Percentiles rank a stretch among this genome's conserved stretches.
phyloP scores from a whole-genome alignment of 2,797 vertebrate species.

The Siniperca undulata region DNA sequence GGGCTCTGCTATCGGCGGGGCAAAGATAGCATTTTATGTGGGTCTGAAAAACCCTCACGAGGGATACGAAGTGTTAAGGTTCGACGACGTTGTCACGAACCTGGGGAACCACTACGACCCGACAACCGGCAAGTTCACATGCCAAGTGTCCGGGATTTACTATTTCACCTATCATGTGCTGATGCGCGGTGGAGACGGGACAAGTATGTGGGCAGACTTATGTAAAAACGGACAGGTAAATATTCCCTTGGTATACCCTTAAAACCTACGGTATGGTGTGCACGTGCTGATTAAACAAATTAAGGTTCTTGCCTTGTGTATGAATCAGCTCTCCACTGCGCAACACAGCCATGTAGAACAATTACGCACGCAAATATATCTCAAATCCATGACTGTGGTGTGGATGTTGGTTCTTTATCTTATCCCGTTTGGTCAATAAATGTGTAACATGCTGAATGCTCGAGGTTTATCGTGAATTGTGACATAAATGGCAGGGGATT shows the following conservation, averaged over 20 bases:
- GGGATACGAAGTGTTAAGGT: conserved; percentile 93
- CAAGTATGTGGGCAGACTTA: conserved; percentile 97
- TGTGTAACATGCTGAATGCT: neutral
- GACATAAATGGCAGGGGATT: neutral
- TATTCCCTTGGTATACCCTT: no score
- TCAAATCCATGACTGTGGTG: neutral
- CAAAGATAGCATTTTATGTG: conserved; percentile 94
- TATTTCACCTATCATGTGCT: conserved; percentile 95
- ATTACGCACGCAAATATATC: conserved; percentile 5
- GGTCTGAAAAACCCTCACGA: conserved; percentile 95
- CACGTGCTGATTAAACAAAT: neutral
- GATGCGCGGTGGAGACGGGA: conserved; percentile 95
- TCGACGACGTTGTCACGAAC: conserved; percentile 95
- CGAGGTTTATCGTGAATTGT: neutral
- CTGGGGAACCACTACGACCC: conserved; percentile 93
- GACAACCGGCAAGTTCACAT: conserved; percentile 93
- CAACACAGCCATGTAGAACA: neutral
- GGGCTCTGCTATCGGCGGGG: conserved; percentile 81
- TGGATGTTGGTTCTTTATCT: neutral
- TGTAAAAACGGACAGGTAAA: conserved; percentile 96
- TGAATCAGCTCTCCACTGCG: neutral
- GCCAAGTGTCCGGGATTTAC: conserved; percentile 93
- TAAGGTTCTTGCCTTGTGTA: neutral
- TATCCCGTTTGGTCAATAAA: neutral
- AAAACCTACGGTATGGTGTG: neutral